Evolutionary conservation across 2,888 invertebrate genomes (phyloP).

Genomic region (Papilio protenor): DNA sequence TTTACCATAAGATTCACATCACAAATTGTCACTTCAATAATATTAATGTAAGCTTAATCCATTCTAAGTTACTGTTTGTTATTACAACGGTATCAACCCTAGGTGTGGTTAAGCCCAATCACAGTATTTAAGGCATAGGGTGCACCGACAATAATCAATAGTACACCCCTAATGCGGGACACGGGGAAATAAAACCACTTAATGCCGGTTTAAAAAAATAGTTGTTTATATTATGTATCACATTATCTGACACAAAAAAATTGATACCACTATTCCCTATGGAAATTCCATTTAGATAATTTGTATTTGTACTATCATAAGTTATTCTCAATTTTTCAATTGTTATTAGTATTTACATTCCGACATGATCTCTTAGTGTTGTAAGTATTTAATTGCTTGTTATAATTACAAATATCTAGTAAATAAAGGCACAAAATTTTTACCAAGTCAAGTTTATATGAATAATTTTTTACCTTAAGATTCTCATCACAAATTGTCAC

Average conservation of each 20-base stretch:
- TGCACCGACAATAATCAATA: too few relatives aligned
- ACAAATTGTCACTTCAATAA: neutral
- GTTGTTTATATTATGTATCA: neutral
- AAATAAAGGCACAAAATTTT: slow-evolving; percentile 35
- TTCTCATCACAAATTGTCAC: neutral
- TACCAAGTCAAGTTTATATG: slow-evolving; percentile 1
- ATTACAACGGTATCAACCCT: too few relatives aligned
- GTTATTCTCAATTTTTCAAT: slow-evolving; percentile 10
- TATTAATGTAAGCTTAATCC: neutral
- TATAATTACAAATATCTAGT: neutral
- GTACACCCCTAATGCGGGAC: too few relatives aligned
- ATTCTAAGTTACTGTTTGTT: neutral
- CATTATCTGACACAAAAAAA: neutral
- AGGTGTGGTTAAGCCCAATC: too few relatives aligned
- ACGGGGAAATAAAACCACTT: too few relatives aligned
- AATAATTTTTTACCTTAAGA: neutral
- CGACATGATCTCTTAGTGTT: slow-evolving; percentile 29
- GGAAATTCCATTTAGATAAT: slow-evolving; percentile 9
- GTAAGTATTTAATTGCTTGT: slow-evolving; percentile 40
- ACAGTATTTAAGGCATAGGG: too few relatives aligned
- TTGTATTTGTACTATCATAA: neutral
- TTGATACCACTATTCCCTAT: neutral
- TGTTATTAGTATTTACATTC: slow-evolving; percentile 43
- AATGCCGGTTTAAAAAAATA: too few relatives aligned
- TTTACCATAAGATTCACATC: neutral